These are phyloP conservation scores for Cervus canadensis DNA, from an alignment of 2,113 vertebrate genomes.

Conservation along the genomic window DNA sequence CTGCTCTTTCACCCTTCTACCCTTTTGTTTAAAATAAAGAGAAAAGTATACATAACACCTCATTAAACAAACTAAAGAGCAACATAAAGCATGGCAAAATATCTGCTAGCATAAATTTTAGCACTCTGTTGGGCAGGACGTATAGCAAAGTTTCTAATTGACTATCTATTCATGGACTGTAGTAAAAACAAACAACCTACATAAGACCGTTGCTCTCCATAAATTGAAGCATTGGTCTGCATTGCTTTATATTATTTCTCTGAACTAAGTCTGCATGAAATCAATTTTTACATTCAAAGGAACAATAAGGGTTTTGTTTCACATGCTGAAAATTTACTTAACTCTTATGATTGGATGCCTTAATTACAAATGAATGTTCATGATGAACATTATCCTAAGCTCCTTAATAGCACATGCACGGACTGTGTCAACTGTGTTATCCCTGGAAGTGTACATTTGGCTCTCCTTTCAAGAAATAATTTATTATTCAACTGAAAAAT, in stretches of 20 bases:
- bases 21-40: background rate
- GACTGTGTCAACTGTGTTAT: background rate
- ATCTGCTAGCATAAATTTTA: background rate
- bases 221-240: conserved; percentile 45
- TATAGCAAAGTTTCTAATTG: background rate
- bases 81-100: background rate
- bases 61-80: background rate
- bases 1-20: background rate
- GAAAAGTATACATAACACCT: background rate
- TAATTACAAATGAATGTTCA: background rate
- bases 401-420: background rate
- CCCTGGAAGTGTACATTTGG: background rate
- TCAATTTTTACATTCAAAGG: background rate
- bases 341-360: background rate
- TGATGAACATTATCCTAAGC: background rate
- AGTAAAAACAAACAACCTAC: conserved; percentile 43
- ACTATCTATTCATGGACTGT: conserved; percentile 42
- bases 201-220: background rate
- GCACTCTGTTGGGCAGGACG: background rate
- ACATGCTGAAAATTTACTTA: background rate
- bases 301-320: background rate
- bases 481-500: background rate
- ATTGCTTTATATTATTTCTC: background rate
- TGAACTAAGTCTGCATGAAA: conserved; percentile 38
- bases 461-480: background rate